phyloP scores from a whole-genome alignment of 1,140 invertebrate species.

The Panonychus citri region DNA sequence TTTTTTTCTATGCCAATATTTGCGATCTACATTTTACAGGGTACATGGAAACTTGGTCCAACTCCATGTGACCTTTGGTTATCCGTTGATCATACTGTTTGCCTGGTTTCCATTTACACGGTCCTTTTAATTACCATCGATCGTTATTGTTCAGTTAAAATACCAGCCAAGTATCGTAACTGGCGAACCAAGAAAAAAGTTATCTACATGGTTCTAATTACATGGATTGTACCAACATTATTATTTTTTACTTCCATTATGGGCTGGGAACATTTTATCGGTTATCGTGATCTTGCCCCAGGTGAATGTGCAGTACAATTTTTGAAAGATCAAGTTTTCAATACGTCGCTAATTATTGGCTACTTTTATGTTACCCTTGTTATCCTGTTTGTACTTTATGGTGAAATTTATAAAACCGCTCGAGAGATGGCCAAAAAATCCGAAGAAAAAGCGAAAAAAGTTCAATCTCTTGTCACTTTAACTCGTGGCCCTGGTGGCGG shows the following conservation, averaged over 20 bases:
- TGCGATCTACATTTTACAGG: constrained; percentile 50
- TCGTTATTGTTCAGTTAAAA: constrained; percentile 95
- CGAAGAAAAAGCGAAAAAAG: constrained; percentile 74
- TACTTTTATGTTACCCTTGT: constrained; percentile 94
- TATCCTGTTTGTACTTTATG: constrained; percentile 79
- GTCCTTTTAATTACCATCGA: constrained; percentile 96
- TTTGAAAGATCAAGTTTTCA: constrained; percentile 88
- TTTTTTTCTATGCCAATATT: constrained; percentile 38
- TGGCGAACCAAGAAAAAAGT: constrained; percentile 87
- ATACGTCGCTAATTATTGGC: constrained; percentile 85
- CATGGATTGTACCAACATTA: constrained; percentile 88
- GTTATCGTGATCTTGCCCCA: constrained; percentile 57
- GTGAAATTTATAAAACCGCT: constrained; percentile 92
- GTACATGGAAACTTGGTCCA: constrained; percentile 87
- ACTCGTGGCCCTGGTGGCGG: constrained; percentile 41
- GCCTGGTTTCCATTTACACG: constrained; percentile 94
- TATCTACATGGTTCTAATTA: constrained; percentile 55
- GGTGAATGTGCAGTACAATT: constrained; percentile 92
- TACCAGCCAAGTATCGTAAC: constrained; percentile 82
- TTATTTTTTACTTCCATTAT: constrained; percentile 97
- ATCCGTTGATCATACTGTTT: constrained; percentile 95
- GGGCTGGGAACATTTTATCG: constrained; percentile 94
- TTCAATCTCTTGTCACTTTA: constrained; percentile 74
- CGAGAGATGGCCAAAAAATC: constrained; percentile 95
- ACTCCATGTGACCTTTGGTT: constrained; percentile 95